Evolutionary conservation across 2,113 vertebrate species (phyloP).

Genomic region (Corvus cornix): DNA sequence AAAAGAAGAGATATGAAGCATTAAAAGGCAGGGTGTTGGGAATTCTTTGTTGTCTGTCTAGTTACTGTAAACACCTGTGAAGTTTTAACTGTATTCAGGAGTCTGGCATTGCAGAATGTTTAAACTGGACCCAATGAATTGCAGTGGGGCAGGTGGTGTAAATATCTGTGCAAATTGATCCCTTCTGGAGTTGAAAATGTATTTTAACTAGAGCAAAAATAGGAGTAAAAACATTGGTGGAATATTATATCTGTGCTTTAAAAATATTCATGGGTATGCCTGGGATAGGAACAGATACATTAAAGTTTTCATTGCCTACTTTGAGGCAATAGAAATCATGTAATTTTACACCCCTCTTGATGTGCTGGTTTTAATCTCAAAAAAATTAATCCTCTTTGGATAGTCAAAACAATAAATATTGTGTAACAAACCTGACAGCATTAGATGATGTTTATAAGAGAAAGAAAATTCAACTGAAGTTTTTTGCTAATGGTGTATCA

Average conservation of each 20-base stretch:
- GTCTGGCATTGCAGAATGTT: neutral
- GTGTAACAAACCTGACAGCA: neutral
- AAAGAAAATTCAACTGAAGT: neutral
- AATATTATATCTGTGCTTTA: neutral
- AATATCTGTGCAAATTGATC: conserved; percentile 5
- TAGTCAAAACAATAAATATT: neutral
- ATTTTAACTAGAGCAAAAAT: neutral
- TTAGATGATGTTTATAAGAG: neutral
- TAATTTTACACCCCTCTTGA: neutral
- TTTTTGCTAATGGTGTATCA: neutral
- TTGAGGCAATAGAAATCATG: neutral
- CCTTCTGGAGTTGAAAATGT: neutral
- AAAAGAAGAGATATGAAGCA: neutral
- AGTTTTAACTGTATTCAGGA: neutral
- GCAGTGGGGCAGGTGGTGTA: neutral
- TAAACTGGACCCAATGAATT: neutral
- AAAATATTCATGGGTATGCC: neutral
- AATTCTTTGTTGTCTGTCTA: conserved; percentile 20
- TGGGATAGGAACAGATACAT: neutral
- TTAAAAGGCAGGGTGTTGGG: neutral
- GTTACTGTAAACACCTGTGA: neutral
- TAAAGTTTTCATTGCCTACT: neutral
- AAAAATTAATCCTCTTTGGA: neutral
- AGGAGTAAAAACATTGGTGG: neutral
- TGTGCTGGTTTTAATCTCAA: neutral